Base-by-base conservation (phyloP, 2,797 vertebrate species). In the Smutsia gigantea region DNA sequence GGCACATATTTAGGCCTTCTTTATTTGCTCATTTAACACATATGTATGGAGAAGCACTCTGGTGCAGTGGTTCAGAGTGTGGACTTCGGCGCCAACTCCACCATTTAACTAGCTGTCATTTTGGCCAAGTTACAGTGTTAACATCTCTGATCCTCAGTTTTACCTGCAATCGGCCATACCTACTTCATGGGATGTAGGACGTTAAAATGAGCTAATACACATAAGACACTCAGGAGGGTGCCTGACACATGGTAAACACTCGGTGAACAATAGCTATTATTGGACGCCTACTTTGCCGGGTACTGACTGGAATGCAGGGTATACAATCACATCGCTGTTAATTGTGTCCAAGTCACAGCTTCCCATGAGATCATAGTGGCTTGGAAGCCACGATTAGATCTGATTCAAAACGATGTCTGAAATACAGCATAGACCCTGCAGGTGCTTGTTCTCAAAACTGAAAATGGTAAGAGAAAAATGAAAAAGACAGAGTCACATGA, bases 401-500 rank as follows among this genome's bases (percentile, higher is more conserved):
- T 46, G 63, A 88, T 13, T 83, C 42, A 74, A n/a, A 23, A 31
- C 14, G 6, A n/a, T 1, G 0, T 79, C 49, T 46, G 21, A 46
- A 51, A 23, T 46, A 27, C 29, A 59, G 42, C 29, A 2, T 17
- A 79, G 11, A 25, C 4, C 23, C 34, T 61, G 23, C 2, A 59
- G n/a, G 51, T 12, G 34, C 34, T 89, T 83, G 25, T 42, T 69
- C 34, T 87, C 25, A 14, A 93, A 61, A 72, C 0, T 69, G 37
- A 83, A 94, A 92, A 90, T 4, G 46, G 69, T 29, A 5, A 75
- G 81, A 34, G 51, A 46, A 90, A 85, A 86, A 8, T 21, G 29
- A 49, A 74, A 83, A 74, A 14, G 15, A 64, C 11, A 64, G 53
- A 74, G 46, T 68, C 59, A 55, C 19, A 55, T 0, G 3, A 79